Percentiles rank a stretch among this genome's conserved stretches.
Conservation (phyloP, 2,113 vertebrate species). For the Pachypanchax playfairii region DNA sequence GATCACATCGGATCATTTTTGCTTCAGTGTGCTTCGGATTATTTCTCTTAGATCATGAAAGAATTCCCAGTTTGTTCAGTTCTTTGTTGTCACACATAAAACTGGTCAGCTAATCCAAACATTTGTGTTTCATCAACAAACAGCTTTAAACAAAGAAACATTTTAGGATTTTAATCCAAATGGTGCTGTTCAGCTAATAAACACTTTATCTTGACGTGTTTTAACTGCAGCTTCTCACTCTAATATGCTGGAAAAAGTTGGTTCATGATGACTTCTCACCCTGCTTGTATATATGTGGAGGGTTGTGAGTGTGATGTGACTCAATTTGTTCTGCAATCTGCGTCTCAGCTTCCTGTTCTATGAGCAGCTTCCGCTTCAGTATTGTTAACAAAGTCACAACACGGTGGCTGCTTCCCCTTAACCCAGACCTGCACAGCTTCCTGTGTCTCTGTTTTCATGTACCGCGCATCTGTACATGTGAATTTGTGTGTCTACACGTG, state of each 20-base stretch:
- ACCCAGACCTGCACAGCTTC: constrained; percentile 52
- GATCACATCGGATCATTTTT: too few species aligned
- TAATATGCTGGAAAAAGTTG: neutral
- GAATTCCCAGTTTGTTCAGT: too few species aligned
- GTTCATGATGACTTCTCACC: constrained; percentile 11
- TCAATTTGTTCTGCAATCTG: constrained; percentile 46
- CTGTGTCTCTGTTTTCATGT: constrained; percentile 30
- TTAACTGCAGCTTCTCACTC: too few species aligned
- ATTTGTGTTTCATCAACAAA: too few species aligned
- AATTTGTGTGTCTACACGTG: neutral
- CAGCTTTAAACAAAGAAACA: too few species aligned
- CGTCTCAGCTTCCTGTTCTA: constrained; percentile 69
- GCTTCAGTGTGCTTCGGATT: too few species aligned
- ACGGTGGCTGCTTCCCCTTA: constrained; percentile 54
- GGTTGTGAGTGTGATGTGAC: neutral
- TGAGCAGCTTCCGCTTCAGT: constrained; percentile 64
- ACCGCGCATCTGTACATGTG: neutral
- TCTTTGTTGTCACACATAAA: too few species aligned
- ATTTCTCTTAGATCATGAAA: too few species aligned
- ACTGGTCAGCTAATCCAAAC: too few species aligned
- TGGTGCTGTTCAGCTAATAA: too few species aligned
- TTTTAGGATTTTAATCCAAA: too few species aligned
- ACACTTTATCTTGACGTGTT: too few species aligned
- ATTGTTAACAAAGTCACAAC: constrained; percentile 59
- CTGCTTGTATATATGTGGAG: neutral